These are phyloP conservation scores for Autographa pulchrina DNA, from an alignment of 2,888 invertebrate species.

Conservation along the genomic window DNA sequence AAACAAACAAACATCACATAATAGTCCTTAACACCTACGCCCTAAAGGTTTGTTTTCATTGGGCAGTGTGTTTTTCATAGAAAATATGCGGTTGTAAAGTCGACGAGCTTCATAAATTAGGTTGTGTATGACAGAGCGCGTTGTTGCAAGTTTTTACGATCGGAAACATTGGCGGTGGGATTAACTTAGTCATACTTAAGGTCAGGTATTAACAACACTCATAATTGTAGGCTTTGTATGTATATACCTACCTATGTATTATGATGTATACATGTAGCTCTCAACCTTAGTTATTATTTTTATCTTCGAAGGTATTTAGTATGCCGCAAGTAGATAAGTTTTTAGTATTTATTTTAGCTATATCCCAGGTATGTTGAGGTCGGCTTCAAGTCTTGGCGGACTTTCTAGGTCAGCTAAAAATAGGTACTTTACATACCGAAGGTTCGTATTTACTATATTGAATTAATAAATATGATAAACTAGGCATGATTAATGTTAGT, in stretches of 20 bases:
- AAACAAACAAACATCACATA: constrained; percentile 7
- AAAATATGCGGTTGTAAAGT: constrained; percentile 64
- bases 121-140: constrained; percentile 84
- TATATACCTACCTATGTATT: neutral
- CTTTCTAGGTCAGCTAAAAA: no score
- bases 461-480: no score
- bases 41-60: constrained; percentile 58
- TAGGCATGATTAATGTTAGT: no score
- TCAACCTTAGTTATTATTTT: neutral
- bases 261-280: neutral
- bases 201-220: constrained; percentile 58
- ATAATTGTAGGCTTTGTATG: constrained; percentile 37
- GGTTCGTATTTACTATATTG: no score
- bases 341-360: neutral
- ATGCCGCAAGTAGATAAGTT: neutral
- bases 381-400: no score
- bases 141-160: constrained; percentile 83
- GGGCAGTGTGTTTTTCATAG: constrained; percentile 25
- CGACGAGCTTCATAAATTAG: constrained; percentile 82
- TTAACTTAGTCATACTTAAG: constrained; percentile 69
- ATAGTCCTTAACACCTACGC: constrained; percentile 22
- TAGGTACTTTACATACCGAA: no score
- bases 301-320: neutral
- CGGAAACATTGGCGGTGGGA: constrained; percentile 75
- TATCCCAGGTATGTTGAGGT: no score